Conservation (phyloP, 2,113 vertebrate genomes). For the Ellobius talpinus region DNA sequence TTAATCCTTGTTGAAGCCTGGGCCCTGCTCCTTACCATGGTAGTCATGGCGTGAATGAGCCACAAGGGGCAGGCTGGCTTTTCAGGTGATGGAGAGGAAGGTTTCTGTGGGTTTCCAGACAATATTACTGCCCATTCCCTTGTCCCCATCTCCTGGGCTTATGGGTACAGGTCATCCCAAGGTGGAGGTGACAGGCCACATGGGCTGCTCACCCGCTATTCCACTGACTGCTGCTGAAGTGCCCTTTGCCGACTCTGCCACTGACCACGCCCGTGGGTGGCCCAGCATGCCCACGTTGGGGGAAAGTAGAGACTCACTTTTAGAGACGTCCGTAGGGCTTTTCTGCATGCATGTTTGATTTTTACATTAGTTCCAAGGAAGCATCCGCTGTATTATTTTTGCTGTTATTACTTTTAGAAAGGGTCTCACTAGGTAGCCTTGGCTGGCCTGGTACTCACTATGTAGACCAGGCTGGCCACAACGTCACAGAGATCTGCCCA, state of each 20-base stretch:
- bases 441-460: not conserved
- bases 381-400: not conserved
- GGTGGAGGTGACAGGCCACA: no score
- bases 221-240: not conserved
- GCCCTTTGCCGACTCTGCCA: not conserved
- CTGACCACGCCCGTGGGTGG: not conserved
- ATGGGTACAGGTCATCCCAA: not conserved
- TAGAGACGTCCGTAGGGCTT: not conserved
- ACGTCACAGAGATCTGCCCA: not conserved
- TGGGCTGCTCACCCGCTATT: no score
- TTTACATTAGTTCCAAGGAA: not conserved
- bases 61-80: not conserved
- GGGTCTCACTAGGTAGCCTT: not conserved
- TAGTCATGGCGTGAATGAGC: not conserved
- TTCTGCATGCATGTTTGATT: not conserved
- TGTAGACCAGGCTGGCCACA: not conserved
- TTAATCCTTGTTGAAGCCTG: not conserved
- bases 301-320: not conserved
- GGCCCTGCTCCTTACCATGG: not conserved
- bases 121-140: no score
- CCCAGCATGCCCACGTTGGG: not conserved
- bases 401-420: not conserved
- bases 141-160: not conserved
- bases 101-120: not conserved
- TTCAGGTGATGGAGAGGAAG: not conserved